These are phyloP conservation scores for Parapristionchus giblindavisi DNA, from an alignment of 2,888 invertebrate species.

Conservation along the genomic window DNA sequence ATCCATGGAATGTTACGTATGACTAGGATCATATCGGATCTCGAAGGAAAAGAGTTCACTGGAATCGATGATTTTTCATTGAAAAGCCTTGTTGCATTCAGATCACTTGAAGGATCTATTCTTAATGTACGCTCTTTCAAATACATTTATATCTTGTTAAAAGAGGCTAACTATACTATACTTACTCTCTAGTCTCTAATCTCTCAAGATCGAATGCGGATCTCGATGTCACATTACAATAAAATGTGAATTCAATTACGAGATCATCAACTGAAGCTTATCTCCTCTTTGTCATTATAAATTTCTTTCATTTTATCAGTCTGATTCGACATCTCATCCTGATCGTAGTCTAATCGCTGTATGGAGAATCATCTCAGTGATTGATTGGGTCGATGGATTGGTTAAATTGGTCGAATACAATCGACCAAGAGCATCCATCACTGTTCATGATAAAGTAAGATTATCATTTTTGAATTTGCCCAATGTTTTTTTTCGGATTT, in stretches of 20 bases:
- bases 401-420: constrained; percentile 47
- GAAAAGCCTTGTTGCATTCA: constrained; percentile 61
- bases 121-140: constrained; percentile 1
- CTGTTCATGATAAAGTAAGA: constrained; percentile 62
- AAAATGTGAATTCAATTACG: not conserved
- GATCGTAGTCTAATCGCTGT: constrained; percentile 45
- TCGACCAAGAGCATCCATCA: constrained; percentile 44
- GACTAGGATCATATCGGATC: constrained; percentile 44
- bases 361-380: constrained; percentile 54
- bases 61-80: constrained; percentile 58
- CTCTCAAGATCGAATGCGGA: too few relatives aligned
- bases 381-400: constrained; percentile 63
- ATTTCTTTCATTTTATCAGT: not conserved
- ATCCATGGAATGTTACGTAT: constrained; percentile 48
- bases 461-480: not conserved
- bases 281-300: too few relatives aligned
- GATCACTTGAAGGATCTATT: constrained; percentile 45
- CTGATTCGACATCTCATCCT: not conserved
- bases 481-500: too few relatives aligned
- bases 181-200: too few relatives aligned
- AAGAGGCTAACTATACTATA: too few relatives aligned
- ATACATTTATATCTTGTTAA: too few relatives aligned
- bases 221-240: too few relatives aligned
- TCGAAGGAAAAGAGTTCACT: constrained; percentile 44
- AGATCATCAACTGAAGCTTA: constrained; percentile 39